Evolutionary conservation across 2,797 vertebrate species (phyloP).

Genomic region (Tangara arthus): DNA sequence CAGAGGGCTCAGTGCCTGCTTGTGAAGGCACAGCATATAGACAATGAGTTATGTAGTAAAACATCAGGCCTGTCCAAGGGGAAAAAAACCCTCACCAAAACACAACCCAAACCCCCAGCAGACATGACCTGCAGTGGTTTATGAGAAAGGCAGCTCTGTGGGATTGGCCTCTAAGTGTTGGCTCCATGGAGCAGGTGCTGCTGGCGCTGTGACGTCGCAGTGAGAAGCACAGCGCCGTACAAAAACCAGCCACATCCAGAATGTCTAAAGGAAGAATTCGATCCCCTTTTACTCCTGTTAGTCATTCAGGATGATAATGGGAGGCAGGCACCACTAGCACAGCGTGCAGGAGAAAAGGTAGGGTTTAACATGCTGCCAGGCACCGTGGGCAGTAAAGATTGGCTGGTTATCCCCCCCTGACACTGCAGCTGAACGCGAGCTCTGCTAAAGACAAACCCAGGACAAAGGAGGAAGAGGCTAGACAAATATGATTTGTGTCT

Average conservation of each 20-base stretch:
- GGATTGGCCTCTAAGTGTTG: background rate
- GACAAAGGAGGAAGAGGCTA: slow-evolving; percentile 16
- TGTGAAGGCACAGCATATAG: background rate
- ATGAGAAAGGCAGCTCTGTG: background rate
- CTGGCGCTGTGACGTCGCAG: accelerated
- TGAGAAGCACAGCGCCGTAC: accelerated
- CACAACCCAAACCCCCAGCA: accelerated
- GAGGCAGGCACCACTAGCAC: background rate
- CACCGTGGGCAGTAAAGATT: slow-evolving; percentile 10
- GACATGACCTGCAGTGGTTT: background rate
- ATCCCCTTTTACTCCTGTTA: background rate
- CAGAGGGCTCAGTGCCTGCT: background rate
- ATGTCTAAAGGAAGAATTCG: background rate
- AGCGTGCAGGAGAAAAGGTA: slow-evolving; percentile 9
- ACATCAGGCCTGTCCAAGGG: background rate
- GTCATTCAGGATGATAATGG: background rate
- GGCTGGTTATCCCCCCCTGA: background rate
- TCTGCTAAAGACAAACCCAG: slow-evolving; percentile 9
- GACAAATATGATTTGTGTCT: slow-evolving; percentile 19
- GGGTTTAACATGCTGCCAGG: background rate
- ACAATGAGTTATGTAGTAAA: background rate
- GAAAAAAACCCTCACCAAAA: background rate
- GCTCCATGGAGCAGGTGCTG: background rate
- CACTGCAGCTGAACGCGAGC: background rate
- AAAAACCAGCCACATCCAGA: background rate